phyloP scores from a whole-genome alignment of 2,797 vertebrate genomes.

The Anas acuta region DNA sequence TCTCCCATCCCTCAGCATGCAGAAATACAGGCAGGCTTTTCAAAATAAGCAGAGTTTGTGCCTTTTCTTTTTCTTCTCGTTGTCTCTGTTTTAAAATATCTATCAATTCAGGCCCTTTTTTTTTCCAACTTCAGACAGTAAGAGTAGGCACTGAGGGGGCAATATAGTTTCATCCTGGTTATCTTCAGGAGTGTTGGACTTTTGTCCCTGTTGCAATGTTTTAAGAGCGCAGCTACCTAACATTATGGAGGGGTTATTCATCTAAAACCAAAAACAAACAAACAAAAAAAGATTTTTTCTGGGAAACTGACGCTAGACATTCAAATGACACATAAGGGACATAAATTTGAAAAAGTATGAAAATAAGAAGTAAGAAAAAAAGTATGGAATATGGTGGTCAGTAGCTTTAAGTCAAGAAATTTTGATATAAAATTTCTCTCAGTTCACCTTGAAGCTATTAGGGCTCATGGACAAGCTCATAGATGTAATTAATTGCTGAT shows the following conservation, averaged over 20 bases:
- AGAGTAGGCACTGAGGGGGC: no score
- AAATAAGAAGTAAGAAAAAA: no score
- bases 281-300: not conserved
- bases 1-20: fast-evolving
- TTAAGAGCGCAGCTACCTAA: not conserved
- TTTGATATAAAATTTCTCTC: not conserved
- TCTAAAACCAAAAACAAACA: no score
- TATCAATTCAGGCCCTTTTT: not conserved
- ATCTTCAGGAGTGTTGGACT: not conserved
- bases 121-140: not conserved
- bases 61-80: not conserved
- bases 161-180: not conserved
- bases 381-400: not conserved
- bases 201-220: not conserved
- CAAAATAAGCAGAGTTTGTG: not conserved
- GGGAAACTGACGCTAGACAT: not conserved
- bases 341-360: not conserved
- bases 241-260: not conserved
- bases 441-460: not conserved
- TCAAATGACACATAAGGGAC: not conserved
- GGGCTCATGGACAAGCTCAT: not conserved
- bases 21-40: not conserved
- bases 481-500: not conserved
- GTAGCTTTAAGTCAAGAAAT: not conserved
- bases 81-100: not conserved